Evolutionary conservation across 2,113 vertebrate genomes (phyloP).

Genomic region (Colossoma macropomum): DNA sequence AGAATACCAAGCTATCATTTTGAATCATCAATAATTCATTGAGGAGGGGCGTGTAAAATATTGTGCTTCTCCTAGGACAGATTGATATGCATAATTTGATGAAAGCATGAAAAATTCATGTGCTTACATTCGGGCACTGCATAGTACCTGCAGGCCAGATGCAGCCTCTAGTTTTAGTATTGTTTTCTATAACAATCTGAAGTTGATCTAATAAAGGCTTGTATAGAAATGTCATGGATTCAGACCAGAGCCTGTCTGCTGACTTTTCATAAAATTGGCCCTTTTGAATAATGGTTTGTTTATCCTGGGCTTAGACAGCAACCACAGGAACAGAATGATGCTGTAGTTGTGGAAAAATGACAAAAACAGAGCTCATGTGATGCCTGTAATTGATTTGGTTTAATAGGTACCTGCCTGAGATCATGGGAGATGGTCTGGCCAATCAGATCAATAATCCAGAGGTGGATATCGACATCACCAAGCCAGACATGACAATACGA

Average conservation of each 20-base stretch:
- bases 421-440: conserved; percentile 94
- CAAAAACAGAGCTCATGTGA: conserved; percentile 17
- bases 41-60: background rate
- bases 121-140: background rate
- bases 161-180: background rate
- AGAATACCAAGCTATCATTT: conserved; percentile 27
- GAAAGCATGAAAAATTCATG: conserved; percentile 11
- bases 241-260: background rate
- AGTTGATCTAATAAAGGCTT: background rate
- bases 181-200: background rate
- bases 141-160: background rate
- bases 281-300: background rate
- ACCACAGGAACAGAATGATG: no score
- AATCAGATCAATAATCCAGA: conserved; percentile 98
- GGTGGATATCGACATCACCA: conserved; percentile 97
- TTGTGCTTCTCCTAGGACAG: conserved; percentile 12
- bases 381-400: conserved; percentile 15
- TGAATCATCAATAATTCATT: conserved; percentile 7
- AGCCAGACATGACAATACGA: conserved; percentile 94
- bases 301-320: background rate
- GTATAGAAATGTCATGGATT: background rate
- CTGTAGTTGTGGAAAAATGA: conserved; percentile 3
- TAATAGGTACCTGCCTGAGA: conserved; percentile 90
- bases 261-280: background rate
- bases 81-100: conserved; percentile 27